Base-by-base conservation (phyloP, 2,888 invertebrate species). In the Meghimatium bilineatum region DNA sequence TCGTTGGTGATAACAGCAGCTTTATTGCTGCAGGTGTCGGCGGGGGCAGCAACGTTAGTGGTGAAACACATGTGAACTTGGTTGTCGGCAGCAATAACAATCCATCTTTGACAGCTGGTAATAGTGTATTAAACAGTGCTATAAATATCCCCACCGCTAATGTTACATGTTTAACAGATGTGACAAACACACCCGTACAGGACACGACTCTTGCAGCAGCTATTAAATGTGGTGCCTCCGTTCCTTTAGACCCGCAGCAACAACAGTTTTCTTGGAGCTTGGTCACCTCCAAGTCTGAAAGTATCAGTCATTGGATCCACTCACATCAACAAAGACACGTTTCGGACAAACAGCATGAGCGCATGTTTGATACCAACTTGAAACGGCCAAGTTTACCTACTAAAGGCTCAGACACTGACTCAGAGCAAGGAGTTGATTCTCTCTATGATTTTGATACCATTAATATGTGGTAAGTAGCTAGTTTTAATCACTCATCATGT, bases 381-480 rank as follows among this genome's bases (percentile, higher is more conserved):
- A 96, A 96, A 93, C 95, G 97, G 91, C 98, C 98, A 66, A 94
- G 95, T 87, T 95, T 98, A 90, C 96, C 95, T 80, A 95, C 96
- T 77, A 96, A 96, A 91, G 97, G 97, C 91, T 96, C 96, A 88
- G 97, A 97, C 90, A 95, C 95, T 82, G 95, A 96, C 44, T 97
- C 97, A 90, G 97, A 97, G 92, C 95, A 96, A 83, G 88, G 89
- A 80, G 90, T 89, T 66, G 89, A 90, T 56, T 88, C 91, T 72
- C 87, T 98, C 34, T 98, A 98, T 94, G 97, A 98, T 94, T 97
- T 97, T 94, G 95, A 97, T 89, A 96, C 96, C 90, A 95, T 97
- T 89, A 95, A 96, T 92, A 96, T 96, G 71, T 97, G 97, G 97
- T 97, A 92, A 95, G 95, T 75, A 29, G 0, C 20, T 32, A 0